phyloP scores from a whole-genome alignment of 2,888 invertebrate species.

The Amaurobius ferox region DNA sequence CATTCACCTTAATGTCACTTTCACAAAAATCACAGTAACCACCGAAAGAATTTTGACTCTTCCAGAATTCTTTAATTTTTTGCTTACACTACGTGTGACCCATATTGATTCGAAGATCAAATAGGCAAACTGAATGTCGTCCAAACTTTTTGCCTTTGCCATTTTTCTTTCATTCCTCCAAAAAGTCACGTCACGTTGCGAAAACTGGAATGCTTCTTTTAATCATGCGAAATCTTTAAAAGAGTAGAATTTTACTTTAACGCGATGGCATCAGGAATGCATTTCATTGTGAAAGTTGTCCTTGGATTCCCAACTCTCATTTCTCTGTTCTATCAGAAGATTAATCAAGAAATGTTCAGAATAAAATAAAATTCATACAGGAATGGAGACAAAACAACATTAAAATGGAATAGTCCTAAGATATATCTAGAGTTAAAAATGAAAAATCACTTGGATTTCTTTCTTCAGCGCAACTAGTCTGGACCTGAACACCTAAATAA shows the following conservation, averaged over 20 bases:
- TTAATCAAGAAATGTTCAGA: too few relatives aligned
- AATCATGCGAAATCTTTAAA: not conserved
- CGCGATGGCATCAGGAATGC: not conserved
- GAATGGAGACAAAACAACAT: not conserved
- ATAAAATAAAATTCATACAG: too few relatives aligned
- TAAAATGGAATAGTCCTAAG: too few relatives aligned
- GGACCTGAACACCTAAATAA: too few relatives aligned
- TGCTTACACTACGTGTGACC: not conserved
- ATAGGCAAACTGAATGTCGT: not conserved
- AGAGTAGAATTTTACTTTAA: not conserved
- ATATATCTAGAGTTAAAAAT: too few relatives aligned
- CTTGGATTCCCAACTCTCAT: not conserved
- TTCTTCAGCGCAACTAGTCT: too few relatives aligned
- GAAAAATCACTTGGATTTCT: too few relatives aligned
- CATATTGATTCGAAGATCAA: not conserved
- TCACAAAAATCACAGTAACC: not conserved
- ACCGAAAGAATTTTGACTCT: not conserved
- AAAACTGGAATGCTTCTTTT: not conserved
- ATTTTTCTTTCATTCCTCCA: not conserved
- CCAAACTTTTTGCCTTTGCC: not conserved
- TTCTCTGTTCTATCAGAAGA: not conserved
- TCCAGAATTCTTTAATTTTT: not conserved
- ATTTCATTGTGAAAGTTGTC: conserved; percentile 2
- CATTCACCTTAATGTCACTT: too few relatives aligned
- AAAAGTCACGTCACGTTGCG: not conserved